Evolutionary conservation across 2,797 vertebrate genomes (phyloP).

Genomic region (Halcyon leucocephala): DNA sequence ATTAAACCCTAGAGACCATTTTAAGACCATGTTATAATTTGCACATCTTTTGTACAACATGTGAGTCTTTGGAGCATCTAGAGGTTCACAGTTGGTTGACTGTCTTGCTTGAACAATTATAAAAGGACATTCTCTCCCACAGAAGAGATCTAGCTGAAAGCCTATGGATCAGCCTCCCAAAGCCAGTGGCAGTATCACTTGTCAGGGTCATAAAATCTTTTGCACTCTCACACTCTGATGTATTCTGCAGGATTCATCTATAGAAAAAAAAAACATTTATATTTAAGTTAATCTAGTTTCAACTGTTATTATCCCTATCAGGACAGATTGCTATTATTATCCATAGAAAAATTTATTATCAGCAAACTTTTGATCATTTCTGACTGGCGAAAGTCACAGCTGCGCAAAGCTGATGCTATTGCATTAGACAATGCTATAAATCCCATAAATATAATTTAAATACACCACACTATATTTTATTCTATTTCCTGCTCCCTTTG

Average conservation of each 20-base stretch:
- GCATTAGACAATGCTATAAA: neutral
- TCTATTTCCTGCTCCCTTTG: neutral
- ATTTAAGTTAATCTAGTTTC: neutral
- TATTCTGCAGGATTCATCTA: neutral
- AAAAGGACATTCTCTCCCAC: neutral
- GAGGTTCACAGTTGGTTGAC: neutral
- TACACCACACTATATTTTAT: neutral
- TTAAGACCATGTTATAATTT: constrained; percentile 30
- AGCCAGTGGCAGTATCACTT: neutral
- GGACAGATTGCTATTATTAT: neutral
- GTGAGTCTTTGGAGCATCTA: constrained; percentile 1
- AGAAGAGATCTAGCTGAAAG: constrained; percentile 5
- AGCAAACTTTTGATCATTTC: neutral
- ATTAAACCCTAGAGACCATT: constrained; percentile 48
- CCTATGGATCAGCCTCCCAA: neutral
- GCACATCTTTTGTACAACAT: constrained; percentile 20
- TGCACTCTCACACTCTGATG: neutral
- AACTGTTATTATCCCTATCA: neutral
- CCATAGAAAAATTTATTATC: neutral
- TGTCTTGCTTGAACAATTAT: neutral
- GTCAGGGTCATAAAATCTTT: neutral
- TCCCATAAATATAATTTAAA: neutral
- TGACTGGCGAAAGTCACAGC: neutral
- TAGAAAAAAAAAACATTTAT: neutral
- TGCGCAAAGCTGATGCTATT: neutral